Percentiles rank a stretch among this genome's conserved stretches.
phyloP scores from a whole-genome alignment of 1,140 invertebrate species.

The Bombyx mandarina region DNA sequence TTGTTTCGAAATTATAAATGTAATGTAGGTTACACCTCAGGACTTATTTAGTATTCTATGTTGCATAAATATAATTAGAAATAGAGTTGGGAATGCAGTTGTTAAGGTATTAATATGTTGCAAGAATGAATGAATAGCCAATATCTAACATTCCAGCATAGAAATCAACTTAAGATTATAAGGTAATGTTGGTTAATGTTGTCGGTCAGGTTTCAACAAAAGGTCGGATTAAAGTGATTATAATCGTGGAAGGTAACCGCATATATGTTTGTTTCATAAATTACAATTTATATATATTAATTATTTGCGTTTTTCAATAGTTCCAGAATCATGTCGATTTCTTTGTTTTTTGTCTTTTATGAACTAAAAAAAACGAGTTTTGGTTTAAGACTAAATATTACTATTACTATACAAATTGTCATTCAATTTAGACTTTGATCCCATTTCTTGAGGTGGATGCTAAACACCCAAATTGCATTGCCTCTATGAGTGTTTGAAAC shows the following conservation, averaged over 20 bases:
- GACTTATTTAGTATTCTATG: too few species aligned
- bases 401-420: background rate
- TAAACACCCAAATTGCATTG: too few species aligned
- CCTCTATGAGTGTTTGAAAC: too few species aligned
- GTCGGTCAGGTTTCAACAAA: conserved; percentile 21
- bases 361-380: too few species aligned
- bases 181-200: conserved; percentile 6
- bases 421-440: conserved; percentile 5
- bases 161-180: background rate
- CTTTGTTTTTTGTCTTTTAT: too few species aligned
- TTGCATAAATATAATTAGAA: too few species aligned
- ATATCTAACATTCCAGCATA: conserved; percentile 1
- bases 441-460: background rate
- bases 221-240: conserved; percentile 20
- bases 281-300: background rate
- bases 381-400: background rate
- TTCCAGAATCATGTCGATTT: background rate
- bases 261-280: conserved; percentile 7
- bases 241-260: conserved; percentile 21
- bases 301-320: background rate
- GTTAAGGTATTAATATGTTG: background rate
- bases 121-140: background rate
- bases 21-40: too few species aligned
- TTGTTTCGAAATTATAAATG: too few species aligned
- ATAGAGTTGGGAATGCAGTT: too few species aligned